Percentiles rank a stretch among this genome's conserved stretches.
These are phyloP conservation scores for Synanthedon tipuliformis DNA, from an alignment of 2,888 invertebrate species.

Conservation along the genomic window DNA sequence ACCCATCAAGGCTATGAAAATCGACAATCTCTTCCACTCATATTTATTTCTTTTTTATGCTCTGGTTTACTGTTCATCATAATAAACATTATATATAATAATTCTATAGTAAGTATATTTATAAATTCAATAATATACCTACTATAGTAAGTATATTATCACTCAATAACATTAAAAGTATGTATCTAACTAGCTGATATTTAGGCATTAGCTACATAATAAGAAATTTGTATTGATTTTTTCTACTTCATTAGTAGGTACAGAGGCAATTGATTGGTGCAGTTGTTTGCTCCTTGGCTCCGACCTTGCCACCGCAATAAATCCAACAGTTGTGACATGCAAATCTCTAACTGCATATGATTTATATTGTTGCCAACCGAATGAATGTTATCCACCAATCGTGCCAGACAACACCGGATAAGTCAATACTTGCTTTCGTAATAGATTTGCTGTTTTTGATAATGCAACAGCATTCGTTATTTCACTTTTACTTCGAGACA, in stretches of 20 bases:
- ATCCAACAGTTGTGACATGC: conserved; percentile 53
- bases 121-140: no score
- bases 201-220: no score
- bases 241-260: no score
- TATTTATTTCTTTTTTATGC: not conserved
- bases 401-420: conserved; percentile 8
- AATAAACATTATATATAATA: no score
- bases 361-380: conserved; percentile 24
- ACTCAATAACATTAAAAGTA: no score
- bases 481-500: not conserved
- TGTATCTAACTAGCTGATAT: no score
- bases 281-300: not conserved
- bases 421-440: conserved; percentile 16
- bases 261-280: not conserved
- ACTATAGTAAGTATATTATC: no score
- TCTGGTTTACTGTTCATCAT: no score
- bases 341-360: conserved; percentile 55
- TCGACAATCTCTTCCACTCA: not conserved
- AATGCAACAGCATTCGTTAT: conserved; percentile 26
- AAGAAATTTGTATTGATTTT: no score
- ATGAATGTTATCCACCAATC: conserved; percentile 29
- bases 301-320: conserved; percentile 49
- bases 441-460: conserved; percentile 34
- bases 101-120: no score
- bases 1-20: not conserved